Base-by-base conservation (phyloP, 2,888 invertebrate species). In the Sicus ferrugineus region DNA sequence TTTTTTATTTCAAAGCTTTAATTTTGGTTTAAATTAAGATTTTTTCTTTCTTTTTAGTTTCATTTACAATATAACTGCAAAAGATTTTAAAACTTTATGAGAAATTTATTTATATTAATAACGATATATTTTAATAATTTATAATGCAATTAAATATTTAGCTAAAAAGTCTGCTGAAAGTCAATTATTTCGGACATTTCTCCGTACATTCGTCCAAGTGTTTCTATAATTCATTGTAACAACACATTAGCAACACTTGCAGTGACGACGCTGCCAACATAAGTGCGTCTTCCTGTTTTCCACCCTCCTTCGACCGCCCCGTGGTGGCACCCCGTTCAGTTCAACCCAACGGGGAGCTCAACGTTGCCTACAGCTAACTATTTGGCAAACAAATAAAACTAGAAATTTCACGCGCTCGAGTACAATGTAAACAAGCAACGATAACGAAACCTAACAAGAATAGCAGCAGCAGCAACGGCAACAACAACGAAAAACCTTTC, bases 321-420 rank as follows among this genome's bases (percentile, higher is more conserved):
- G n/a, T n/a, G n/a, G n/a, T n/a, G n/a, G n/a, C n/a, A 7, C 46
- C 46, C 16, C n/a, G n/a, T n/a, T n/a, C n/a, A n/a, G n/a, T n/a
- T n/a, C n/a, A n/a, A n/a, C n/a, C n/a, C n/a, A n/a, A n/a, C n/a
- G n/a, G n/a, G 7, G 16, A n/a, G 6, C 30, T 9, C n/a, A 2
- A 7, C 59, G 11, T 38, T 42, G 42, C 42, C 42, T 42, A 42
- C 42, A 16, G n/a, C 16, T n/a, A 42, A 42, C 42, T 42, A 42
- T 67, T 67, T 67, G 62, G 31, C 61, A 70, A 70, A 70, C 61
- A 70, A 70, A 70, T 70, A 66, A 70, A 70, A 70, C 66, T 67
- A 61, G 52, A 70, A 70, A 70, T 64, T 65, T 69, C 19, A 64
- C 63, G 64, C 69, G 42, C 56, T 69, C 56, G 58, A 69, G 69